These are phyloP conservation scores for Cryptocephalus moraei DNA, from an alignment of 2,888 invertebrate species.

Conservation along the genomic window DNA sequence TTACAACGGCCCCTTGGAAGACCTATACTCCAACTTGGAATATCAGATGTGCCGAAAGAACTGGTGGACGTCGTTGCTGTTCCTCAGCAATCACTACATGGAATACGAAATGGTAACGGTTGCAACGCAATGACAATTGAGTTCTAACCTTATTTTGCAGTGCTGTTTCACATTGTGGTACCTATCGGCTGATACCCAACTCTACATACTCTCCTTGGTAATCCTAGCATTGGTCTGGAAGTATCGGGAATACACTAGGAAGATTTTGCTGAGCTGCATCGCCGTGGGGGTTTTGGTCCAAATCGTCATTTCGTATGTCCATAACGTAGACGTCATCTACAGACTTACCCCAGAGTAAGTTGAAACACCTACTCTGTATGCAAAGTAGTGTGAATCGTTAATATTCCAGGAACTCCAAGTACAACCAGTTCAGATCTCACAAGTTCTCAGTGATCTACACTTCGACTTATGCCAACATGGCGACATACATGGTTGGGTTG, in stretches of 20 bases:
- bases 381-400: not conserved
- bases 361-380: not conserved
- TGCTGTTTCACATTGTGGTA: constrained; percentile 28
- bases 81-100: constrained; percentile 25
- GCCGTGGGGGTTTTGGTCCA: constrained; percentile 14
- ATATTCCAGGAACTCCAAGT: constrained; percentile 19
- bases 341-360: constrained; percentile 20
- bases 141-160: constrained; percentile 1
- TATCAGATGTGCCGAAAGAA: constrained; percentile 23
- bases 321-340: constrained; percentile 17
- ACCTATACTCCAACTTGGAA: constrained; percentile 16
- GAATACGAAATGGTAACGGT: constrained; percentile 20
- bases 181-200: constrained; percentile 29
- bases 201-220: constrained; percentile 26
- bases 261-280: constrained; percentile 7
- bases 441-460: constrained; percentile 19
- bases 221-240: constrained; percentile 23
- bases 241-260: constrained; percentile 12
- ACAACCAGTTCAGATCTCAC: constrained; percentile 17
- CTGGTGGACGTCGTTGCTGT: constrained; percentile 26
- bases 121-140: not conserved
- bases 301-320: constrained; percentile 11
- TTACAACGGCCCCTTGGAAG: constrained; percentile 17
- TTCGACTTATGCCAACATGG: constrained; percentile 21
- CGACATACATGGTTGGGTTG: constrained; percentile 21